These are phyloP conservation scores for Ruditapes philippinarum DNA, from an alignment of 1,140 invertebrate species.

Conservation along the genomic window DNA sequence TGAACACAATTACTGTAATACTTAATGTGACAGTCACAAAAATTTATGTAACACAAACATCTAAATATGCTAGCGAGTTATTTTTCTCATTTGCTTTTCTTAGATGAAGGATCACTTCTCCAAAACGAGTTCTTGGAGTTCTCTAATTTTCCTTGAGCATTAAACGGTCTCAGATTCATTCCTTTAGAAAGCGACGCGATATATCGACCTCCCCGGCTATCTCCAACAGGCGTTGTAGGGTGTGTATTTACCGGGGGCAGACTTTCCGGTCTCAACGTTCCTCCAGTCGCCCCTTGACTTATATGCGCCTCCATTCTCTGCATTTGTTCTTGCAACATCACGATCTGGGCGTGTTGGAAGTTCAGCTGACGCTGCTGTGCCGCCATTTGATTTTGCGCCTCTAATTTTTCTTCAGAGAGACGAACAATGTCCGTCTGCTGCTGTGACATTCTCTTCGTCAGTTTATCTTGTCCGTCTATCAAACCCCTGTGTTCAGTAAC, in stretches of 20 bases:
- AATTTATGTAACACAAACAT: neutral
- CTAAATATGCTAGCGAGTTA: neutral
- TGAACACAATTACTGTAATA: slow-evolving; percentile 27
- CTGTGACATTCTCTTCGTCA: slow-evolving; percentile 55
- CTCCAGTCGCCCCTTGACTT: slow-evolving; percentile 28
- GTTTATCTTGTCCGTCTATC: slow-evolving; percentile 72
- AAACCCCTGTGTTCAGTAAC: slow-evolving; percentile 69
- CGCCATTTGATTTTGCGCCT: slow-evolving; percentile 66
- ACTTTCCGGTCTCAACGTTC: slow-evolving; percentile 32
- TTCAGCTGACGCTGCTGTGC: slow-evolving; percentile 73
- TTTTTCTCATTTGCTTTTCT: slow-evolving; percentile 59
- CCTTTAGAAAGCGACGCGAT: slow-evolving; percentile 43
- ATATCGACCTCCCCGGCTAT: slow-evolving; percentile 44
- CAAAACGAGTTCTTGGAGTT: slow-evolving; percentile 74
- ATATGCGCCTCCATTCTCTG: slow-evolving; percentile 68
- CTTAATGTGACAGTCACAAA: neutral
- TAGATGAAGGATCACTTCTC: slow-evolving; percentile 53
- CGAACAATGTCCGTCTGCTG: slow-evolving; percentile 69
- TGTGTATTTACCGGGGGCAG: slow-evolving; percentile 45
- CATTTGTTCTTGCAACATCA: slow-evolving; percentile 72
- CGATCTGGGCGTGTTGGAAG: slow-evolving; percentile 73
- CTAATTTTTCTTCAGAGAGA: slow-evolving; percentile 66
- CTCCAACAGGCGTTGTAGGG: slow-evolving; percentile 53
- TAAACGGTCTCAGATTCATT: slow-evolving; percentile 68
- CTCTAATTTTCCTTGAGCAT: slow-evolving; percentile 70